Evolutionary conservation across 2,797 vertebrate genomes (phyloP).

Genomic region (Nasua narica): DNA sequence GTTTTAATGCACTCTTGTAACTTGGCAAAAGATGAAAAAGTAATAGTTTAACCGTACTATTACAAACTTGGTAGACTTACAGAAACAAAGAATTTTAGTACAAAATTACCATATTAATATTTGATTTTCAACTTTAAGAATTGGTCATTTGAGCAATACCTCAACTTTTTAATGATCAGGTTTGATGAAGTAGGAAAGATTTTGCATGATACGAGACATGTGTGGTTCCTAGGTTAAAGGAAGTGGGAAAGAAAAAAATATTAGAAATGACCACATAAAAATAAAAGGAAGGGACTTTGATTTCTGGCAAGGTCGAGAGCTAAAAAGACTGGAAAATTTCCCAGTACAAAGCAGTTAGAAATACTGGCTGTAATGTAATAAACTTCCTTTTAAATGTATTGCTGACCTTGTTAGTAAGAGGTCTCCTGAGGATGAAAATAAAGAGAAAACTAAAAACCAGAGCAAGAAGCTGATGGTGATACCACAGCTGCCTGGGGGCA

Average conservation of each 20-base stretch:
- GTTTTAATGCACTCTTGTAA: neutral
- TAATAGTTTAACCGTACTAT: neutral
- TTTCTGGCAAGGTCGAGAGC: slow-evolving; percentile 1
- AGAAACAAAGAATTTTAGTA: neutral
- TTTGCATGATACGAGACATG: neutral
- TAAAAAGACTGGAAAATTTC: slow-evolving; percentile 33
- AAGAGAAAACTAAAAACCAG: slow-evolving; percentile 35
- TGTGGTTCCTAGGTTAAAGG: neutral
- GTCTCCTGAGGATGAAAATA: slow-evolving; percentile 3
- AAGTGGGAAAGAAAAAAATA: neutral
- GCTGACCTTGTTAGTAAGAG: slow-evolving; percentile 47
- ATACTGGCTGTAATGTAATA: slow-evolving; percentile 39
- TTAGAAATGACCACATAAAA: slow-evolving; percentile 8
- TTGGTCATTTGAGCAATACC: neutral
- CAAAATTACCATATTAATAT: neutral
- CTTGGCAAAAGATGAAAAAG: neutral
- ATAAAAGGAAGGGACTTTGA: neutral
- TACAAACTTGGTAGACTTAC: neutral
- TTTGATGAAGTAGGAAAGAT: neutral
- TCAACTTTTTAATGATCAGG: neutral
- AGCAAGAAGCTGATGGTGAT: neutral
- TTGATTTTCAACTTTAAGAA: neutral
- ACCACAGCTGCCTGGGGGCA: neutral
- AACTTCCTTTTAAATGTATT: slow-evolving; percentile 52
- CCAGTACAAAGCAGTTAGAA: neutral